Evolutionary conservation across 2,888 invertebrate species (phyloP).

Genomic region (Odontocerum albicorne): DNA sequence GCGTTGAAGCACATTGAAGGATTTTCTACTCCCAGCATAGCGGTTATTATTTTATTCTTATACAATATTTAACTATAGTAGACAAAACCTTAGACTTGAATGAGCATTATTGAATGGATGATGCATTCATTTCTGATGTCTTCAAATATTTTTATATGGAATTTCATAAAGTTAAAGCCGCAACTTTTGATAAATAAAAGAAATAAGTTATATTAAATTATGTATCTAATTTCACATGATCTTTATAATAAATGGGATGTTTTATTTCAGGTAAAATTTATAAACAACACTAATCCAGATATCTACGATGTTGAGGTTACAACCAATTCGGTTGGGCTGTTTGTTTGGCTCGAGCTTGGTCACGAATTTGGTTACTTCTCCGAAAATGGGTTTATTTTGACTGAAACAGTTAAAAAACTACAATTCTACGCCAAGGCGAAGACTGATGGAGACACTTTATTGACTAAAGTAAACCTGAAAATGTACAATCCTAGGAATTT

Average conservation of each 20-base stretch:
- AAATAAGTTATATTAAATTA: background rate
- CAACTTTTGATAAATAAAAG: background rate
- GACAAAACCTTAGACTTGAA: no score
- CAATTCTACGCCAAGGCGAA: slow-evolving; percentile 6
- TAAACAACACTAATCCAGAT: slow-evolving; percentile 8
- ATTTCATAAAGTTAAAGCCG: no score
- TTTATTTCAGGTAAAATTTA: slow-evolving; percentile 11
- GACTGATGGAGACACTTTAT: background rate
- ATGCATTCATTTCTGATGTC: no score
- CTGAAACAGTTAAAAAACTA: slow-evolving; percentile 39
- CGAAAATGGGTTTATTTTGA: slow-evolving; percentile 72
- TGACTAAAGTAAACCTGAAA: slow-evolving; percentile 1
- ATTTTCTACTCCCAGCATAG: slow-evolving; percentile 56
- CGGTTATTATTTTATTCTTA: slow-evolving; percentile 45
- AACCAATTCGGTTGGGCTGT: slow-evolving; percentile 61
- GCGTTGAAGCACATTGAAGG: slow-evolving; percentile 58
- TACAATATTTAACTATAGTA: no score
- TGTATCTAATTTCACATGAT: background rate
- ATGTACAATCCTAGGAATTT: no score
- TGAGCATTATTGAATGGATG: no score
- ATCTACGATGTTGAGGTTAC: slow-evolving; percentile 40
- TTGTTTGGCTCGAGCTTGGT: slow-evolving; percentile 68
- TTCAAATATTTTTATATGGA: no score
- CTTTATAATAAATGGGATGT: background rate
- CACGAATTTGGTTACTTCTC: slow-evolving; percentile 65